Base-by-base conservation (phyloP, 2,888 invertebrate species). In the Adelphocoris suturalis region DNA sequence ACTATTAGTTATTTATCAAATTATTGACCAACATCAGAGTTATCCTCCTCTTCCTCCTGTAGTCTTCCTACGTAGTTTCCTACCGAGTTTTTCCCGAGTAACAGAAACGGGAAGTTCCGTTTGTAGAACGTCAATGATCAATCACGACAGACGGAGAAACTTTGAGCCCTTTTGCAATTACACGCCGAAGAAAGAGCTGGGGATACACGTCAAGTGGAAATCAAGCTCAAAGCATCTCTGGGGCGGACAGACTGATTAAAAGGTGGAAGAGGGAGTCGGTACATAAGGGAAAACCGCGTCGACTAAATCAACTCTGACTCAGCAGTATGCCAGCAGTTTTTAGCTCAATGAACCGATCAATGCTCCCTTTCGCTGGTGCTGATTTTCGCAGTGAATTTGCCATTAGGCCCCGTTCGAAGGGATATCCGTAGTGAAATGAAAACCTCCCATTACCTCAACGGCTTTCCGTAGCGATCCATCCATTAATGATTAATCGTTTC, bases 201-300 rank as follows among this genome's bases (percentile, higher is more conserved):
- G 27, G 68, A 23, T 13, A 13, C 23, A 11, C 68, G 68, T 23
- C 68, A 68, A 68, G 68, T 68, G 68, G 23, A 28, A 46, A 78
- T 46, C 78, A 78, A 78, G n/a, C 46, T 28, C 78, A 46, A 46
- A 46, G 78, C 37, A 9, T 19, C 28, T 78, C 28, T 27, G 78
- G 78, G 16, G 19, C 19, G 78, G 78, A 37, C 47, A 46, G 78
- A 46, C 78, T 46, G 46, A 78, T 78, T 78, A 78, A 16, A 78
- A 46, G 78, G 78, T n/a, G 9, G 46, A 46, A 61, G 61, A 3
- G 37, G 37, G 16, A 27, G 68, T 27, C 23, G 4, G 68, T 14
- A 52, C 52, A 16, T 52, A 52, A 61, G 61, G 61, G 19, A 61
- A 61, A 68, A 68, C 68, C 19, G 23, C 11, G 68, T 12, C 23